Conservation (phyloP, 2,888 invertebrate species). For the Holacanthella duospinosa region DNA sequence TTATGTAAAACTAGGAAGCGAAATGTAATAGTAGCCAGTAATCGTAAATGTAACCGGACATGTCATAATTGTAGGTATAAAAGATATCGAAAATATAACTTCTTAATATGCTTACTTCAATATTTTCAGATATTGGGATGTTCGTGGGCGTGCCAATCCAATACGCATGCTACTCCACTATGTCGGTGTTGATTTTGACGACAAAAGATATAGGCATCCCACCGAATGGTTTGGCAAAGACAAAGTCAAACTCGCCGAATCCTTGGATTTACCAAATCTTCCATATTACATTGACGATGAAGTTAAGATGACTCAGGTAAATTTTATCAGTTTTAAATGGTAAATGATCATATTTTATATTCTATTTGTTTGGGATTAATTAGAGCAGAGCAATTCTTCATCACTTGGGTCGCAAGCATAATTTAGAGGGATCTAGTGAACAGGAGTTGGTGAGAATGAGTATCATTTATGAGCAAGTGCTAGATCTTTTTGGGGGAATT, state of each 20-base stretch:
- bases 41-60: too few relatives aligned
- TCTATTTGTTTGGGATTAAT: too few relatives aligned
- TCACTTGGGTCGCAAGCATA: constrained; percentile 1
- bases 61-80: too few relatives aligned
- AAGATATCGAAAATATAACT: too few relatives aligned
- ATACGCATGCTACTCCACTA: neutral
- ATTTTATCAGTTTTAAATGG: too few relatives aligned
- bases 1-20: too few relatives aligned
- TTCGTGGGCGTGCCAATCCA: neutral
- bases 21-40: too few relatives aligned
- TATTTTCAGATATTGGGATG: neutral
- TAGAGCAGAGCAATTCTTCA: neutral
- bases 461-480: neutral
- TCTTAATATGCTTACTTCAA: neutral
- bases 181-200: neutral
- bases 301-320: neutral
- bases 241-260: too few relatives aligned
- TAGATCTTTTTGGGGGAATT: neutral
- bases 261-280: neutral
- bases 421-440: neutral
- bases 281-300: neutral
- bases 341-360: too few relatives aligned
- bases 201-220: neutral
- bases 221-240: too few relatives aligned
- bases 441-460: neutral